These are phyloP conservation scores for Bufo bufo DNA, from an alignment of 2,113 vertebrate genomes.

Conservation along the genomic window DNA sequence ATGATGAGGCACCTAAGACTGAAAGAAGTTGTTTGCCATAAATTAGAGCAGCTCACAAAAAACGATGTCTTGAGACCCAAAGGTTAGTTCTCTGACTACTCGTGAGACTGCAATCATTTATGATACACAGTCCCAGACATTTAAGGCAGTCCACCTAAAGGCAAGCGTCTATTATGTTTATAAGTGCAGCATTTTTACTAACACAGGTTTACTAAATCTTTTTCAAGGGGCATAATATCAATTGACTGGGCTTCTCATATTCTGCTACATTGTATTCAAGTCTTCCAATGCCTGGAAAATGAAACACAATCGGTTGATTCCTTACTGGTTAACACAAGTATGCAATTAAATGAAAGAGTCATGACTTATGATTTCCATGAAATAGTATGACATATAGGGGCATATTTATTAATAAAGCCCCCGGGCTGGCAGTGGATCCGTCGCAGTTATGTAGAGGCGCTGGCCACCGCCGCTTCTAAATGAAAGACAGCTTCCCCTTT, in stretches of 20 bases:
- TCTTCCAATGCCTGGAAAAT: neutral
- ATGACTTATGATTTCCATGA: neutral
- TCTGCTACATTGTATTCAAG: neutral
- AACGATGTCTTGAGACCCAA: conserved; percentile 28
- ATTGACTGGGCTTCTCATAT: neutral
- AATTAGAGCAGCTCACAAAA: conserved; percentile 38
- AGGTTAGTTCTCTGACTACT: conserved; percentile 27
- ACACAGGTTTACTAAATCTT: neutral
- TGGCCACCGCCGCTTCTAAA: no score
- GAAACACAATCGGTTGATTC: neutral
- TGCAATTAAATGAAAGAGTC: neutral
- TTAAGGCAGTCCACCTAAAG: neutral
- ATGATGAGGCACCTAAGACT: conserved; percentile 35
- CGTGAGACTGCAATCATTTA: neutral
- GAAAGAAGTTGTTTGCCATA: conserved; percentile 40
- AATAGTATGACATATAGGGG: neutral
- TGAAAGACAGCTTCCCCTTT: no score
- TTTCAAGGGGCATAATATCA: neutral
- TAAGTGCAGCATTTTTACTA: neutral
- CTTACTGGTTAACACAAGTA: neutral
- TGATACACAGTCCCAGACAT: neutral
- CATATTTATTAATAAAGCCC: no score
- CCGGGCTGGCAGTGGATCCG: no score
- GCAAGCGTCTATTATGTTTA: neutral
- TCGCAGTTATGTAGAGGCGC: no score